Evolutionary conservation across 1,140 invertebrate species (phyloP).

Genomic region (Drosophila seguyi): DNA sequence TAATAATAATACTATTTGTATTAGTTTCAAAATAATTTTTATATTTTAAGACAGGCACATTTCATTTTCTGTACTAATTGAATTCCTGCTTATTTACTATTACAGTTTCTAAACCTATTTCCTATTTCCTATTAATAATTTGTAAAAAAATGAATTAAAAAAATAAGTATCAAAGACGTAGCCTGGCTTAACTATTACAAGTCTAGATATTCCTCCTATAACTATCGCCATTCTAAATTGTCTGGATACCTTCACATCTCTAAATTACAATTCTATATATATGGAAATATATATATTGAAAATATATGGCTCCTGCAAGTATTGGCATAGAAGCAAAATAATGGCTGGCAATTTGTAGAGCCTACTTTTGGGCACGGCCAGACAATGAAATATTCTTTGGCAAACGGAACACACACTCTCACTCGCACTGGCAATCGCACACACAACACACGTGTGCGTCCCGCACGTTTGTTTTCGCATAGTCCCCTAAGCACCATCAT

Average conservation of each 20-base stretch:
- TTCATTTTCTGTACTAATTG: too few relatives aligned
- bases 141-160: neutral
- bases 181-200: neutral
- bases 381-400: conserved; percentile 75
- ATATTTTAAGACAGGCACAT: too few relatives aligned
- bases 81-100: too few relatives aligned
- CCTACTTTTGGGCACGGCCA: conserved; percentile 51
- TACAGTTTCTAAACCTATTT: too few relatives aligned
- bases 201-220: neutral
- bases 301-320: conserved; percentile 45
- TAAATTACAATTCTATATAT: conserved; percentile 11
- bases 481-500: conserved; percentile 77
- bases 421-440: conserved; percentile 43
- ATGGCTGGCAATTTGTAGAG: conserved; percentile 79
- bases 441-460: conserved; percentile 2
- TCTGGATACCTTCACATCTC: conserved; percentile 4
- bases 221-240: conserved; percentile 1
- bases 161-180: neutral
- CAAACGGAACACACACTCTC: conserved; percentile 55
- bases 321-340: conserved; percentile 76
- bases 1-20: too few relatives aligned
- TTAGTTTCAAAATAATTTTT: too few relatives aligned
- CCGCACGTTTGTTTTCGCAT: conserved; percentile 34
- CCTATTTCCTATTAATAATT: too few relatives aligned
- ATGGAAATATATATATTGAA: conserved; percentile 21